These are phyloP conservation scores for Phylloscopus whistleri DNA, from an alignment of 2,113 vertebrate genomes.

Conservation along the genomic window DNA sequence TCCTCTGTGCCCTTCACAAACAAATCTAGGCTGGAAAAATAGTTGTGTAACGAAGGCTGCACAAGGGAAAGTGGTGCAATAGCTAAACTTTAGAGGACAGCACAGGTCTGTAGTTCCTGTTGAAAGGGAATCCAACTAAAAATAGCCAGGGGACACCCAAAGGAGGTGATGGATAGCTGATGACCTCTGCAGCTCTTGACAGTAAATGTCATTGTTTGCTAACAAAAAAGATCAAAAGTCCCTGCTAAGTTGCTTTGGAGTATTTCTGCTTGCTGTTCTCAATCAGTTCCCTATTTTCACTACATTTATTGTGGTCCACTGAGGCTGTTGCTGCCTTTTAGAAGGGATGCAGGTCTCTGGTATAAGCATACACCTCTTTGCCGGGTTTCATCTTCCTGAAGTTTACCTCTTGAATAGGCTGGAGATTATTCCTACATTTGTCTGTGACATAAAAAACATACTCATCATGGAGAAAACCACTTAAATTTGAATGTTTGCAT, in stretches of 20 bases:
- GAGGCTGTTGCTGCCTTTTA: neutral
- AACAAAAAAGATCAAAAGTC: neutral
- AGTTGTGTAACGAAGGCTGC: neutral
- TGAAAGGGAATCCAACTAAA: conserved; percentile 19
- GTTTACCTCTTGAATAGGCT: neutral
- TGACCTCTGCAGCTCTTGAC: neutral
- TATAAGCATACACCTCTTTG: neutral
- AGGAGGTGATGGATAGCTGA: neutral
- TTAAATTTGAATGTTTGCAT: neutral
- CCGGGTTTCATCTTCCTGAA: neutral
- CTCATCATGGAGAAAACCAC: neutral
- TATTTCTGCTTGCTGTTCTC: neutral
- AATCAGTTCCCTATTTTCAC: neutral
- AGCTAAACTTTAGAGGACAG: conserved; percentile 19
- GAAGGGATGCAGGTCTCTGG: neutral
- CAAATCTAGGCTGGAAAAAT: neutral
- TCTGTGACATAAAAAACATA: neutral
- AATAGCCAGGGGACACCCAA: neutral
- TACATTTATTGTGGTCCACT: neutral
- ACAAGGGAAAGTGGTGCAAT: neutral
- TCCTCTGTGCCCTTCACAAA: conserved; percentile 35
- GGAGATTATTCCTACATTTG: neutral
- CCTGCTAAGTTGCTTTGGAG: neutral
- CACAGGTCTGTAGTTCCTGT: neutral
- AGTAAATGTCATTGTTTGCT: neutral